Conservation (phyloP, 2,797 vertebrate genomes). For the Propithecus perrieri region DNA sequence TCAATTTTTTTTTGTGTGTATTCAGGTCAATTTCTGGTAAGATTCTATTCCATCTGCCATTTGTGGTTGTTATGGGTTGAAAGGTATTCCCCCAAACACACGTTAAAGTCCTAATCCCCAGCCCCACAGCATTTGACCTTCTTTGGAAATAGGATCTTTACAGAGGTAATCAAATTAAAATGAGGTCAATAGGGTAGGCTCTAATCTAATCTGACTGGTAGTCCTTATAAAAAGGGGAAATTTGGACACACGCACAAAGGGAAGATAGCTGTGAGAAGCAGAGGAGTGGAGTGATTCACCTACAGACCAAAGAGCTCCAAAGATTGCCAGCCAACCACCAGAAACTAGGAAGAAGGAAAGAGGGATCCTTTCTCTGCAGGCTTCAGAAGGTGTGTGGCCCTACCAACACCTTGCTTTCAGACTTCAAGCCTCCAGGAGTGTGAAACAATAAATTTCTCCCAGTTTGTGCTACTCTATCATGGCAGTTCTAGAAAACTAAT, state of each 20-base stretch:
- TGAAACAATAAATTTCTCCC: too few species aligned
- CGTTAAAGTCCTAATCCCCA: background rate
- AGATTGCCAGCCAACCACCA: background rate
- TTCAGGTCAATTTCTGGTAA: background rate
- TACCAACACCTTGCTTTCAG: background rate
- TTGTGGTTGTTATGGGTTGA: background rate
- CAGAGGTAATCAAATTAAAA: background rate
- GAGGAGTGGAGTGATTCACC: background rate
- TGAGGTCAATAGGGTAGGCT: background rate
- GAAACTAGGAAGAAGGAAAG: background rate
- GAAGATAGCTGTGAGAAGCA: background rate
- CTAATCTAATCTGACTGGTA: background rate
- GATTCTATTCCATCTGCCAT: background rate
- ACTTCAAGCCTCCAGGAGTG: background rate
- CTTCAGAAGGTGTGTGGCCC: background rate
- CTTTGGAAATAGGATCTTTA: background rate
- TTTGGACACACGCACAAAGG: background rate
- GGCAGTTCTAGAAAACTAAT: too few species aligned
- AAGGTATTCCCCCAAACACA: background rate
- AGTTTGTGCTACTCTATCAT: too few species aligned
- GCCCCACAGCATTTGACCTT: background rate
- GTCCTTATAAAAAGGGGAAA: background rate
- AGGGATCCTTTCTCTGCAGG: background rate
- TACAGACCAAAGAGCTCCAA: background rate
- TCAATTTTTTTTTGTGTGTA: background rate